phyloP scores from a whole-genome alignment of 2,797 vertebrate species.

The Rhincodon typus region DNA sequence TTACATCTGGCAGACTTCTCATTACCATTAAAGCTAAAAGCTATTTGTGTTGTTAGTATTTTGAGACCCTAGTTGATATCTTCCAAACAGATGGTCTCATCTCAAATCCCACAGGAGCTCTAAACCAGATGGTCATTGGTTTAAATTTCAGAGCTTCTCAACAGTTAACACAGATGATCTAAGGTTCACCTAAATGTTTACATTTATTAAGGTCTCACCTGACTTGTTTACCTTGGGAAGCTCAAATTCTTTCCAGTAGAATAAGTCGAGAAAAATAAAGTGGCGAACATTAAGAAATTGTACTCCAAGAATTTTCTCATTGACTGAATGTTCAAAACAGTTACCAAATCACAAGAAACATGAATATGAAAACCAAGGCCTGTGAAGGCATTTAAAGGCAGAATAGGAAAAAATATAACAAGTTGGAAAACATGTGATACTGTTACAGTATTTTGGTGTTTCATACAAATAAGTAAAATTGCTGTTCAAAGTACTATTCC shows the following conservation, averaged over 20 bases:
- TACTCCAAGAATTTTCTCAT: background rate
- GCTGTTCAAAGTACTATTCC: background rate
- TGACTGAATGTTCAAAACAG: background rate
- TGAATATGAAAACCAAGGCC: background rate
- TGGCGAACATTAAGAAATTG: background rate
- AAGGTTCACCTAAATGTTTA: background rate
- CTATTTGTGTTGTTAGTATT: background rate
- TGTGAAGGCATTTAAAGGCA: background rate
- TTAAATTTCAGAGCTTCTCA: constrained; percentile 19
- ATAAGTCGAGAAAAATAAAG: background rate
- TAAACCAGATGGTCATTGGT: constrained; percentile 19
- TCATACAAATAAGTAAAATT: background rate
- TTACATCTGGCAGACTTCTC: constrained; percentile 19
- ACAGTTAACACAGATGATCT: background rate
- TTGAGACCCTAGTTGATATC: background rate
- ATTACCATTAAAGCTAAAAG: background rate
- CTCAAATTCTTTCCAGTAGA: too few species aligned
- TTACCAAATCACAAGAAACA: background rate
- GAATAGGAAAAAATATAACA: background rate
- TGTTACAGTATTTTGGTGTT: background rate
- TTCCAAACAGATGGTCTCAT: constrained; percentile 25
- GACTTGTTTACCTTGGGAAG: background rate
- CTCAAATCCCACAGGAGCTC: background rate
- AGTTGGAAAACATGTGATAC: background rate
- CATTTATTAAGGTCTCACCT: background rate